Conservation (phyloP, 2,888 invertebrate genomes). For the Autographa pulchrina region DNA sequence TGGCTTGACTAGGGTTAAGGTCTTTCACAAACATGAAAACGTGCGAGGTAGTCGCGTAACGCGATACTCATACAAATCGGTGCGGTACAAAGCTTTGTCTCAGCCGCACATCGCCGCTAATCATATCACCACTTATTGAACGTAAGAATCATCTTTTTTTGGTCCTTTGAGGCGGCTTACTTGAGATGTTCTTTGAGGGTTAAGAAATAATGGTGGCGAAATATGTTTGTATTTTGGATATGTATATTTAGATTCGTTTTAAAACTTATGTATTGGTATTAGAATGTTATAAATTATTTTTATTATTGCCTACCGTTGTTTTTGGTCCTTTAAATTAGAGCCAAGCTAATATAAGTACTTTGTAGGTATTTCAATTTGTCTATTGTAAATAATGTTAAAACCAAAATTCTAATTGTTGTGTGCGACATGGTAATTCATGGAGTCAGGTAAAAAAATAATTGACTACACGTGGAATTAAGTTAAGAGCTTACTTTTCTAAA, state of each 20-base stretch:
- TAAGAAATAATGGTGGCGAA: conserved; percentile 7
- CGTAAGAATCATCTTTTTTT: conserved; percentile 40
- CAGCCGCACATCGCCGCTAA: conserved; percentile 72
- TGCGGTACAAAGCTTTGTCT: conserved; percentile 73
- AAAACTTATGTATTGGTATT: neutral
- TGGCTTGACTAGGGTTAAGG: conserved; percentile 36
- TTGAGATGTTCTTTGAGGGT: conserved; percentile 1
- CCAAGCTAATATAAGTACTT: no score
- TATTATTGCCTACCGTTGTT: no score
- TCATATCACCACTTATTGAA: conserved; percentile 70
- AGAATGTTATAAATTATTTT: no score
- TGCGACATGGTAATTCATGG: no score
- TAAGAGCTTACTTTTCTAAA: no score
- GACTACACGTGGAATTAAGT: no score
- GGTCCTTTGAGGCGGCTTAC: conserved; percentile 28
- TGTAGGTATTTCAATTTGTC: no score
- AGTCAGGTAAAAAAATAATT: no score
- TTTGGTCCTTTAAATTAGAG: no score
- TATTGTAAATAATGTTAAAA: no score
- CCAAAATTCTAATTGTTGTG: no score
- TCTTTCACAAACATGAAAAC: conserved; percentile 64
- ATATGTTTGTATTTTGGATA: neutral
- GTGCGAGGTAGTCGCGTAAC: conserved; percentile 73
- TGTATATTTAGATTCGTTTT: neutral
- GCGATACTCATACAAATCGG: conserved; percentile 75